Evolutionary conservation across 2,888 invertebrate genomes (phyloP).

Genomic region (Anticlea derivata): DNA sequence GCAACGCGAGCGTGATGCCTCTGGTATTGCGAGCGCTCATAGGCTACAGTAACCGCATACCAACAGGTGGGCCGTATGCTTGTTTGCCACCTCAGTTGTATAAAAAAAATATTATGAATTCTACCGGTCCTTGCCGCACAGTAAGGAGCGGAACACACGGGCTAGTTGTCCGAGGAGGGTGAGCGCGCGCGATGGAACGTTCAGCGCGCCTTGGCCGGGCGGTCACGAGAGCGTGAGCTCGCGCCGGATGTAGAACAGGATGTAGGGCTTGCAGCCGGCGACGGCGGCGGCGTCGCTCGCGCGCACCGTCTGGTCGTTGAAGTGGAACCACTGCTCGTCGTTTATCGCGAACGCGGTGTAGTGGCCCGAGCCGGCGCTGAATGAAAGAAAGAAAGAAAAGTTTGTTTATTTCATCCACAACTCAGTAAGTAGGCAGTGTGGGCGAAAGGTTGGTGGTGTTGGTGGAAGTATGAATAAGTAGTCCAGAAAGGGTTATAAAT

Average conservation of each 20-base stretch:
- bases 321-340: slow-evolving; percentile 92
- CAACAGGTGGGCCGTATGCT: no score
- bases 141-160: neutral
- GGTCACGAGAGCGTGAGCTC: slow-evolving; percentile 76
- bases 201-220: neutral
- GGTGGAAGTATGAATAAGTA: no score
- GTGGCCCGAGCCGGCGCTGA: slow-evolving; percentile 92
- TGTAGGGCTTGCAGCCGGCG: slow-evolving; percentile 92
- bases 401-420: no score
- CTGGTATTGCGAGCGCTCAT: no score
- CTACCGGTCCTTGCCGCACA: slow-evolving; percentile 7
- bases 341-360: slow-evolving; percentile 93
- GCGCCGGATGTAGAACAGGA: slow-evolving; percentile 91
- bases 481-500: no score
- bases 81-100: no score
- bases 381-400: no score
- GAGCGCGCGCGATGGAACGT: neutral
- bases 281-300: slow-evolving; percentile 87
- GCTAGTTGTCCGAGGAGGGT: neutral
- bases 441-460: no score
- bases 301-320: slow-evolving; percentile 93
- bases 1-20: no score
- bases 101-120: neutral
- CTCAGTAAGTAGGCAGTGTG: no score
- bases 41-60: no score